phyloP scores from a whole-genome alignment of 2,113 vertebrate genomes.

The Dasyurus viverrinus region DNA sequence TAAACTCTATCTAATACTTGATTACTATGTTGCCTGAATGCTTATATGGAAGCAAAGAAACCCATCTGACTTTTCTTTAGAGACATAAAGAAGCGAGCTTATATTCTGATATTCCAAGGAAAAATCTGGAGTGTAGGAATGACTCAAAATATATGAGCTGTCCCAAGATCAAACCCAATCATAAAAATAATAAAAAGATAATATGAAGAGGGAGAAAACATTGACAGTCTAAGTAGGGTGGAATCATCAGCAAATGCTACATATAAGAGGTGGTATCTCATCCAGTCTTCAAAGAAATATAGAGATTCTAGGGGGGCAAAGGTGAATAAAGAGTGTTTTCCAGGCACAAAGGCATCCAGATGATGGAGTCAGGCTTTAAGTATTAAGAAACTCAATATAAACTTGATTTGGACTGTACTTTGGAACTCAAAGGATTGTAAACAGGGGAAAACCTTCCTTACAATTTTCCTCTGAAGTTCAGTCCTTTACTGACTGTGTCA shows the following conservation, averaged over 20 bases:
- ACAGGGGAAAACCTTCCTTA: not conserved
- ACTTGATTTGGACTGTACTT: not conserved
- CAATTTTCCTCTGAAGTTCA: not conserved
- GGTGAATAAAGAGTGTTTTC: not conserved
- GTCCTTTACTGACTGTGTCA: not conserved
- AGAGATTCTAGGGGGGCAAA: not conserved
- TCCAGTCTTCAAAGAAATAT: not conserved
- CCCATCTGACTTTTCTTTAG: not conserved
- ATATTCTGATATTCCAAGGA: not conserved
- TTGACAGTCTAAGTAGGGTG: not conserved
- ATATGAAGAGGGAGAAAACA: not conserved
- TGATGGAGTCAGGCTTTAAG: not conserved
- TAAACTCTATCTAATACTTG: not conserved
- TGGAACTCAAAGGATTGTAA: not conserved
- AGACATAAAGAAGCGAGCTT: not conserved
- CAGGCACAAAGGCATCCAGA: not conserved
- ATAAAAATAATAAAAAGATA: not conserved
- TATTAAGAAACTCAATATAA: not conserved
- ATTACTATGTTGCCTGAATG: not conserved
- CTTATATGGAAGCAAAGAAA: not conserved
- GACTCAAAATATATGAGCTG: not conserved
- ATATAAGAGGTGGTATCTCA: not conserved
- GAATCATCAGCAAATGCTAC: not conserved
- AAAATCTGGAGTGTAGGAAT: not conserved
- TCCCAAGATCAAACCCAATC: not conserved